A percentile compares a stretch with the other conserved stretches of the same genome.
phyloP scores from a whole-genome alignment of 2,797 vertebrate genomes.

The Lepilemur septentrionalis region DNA sequence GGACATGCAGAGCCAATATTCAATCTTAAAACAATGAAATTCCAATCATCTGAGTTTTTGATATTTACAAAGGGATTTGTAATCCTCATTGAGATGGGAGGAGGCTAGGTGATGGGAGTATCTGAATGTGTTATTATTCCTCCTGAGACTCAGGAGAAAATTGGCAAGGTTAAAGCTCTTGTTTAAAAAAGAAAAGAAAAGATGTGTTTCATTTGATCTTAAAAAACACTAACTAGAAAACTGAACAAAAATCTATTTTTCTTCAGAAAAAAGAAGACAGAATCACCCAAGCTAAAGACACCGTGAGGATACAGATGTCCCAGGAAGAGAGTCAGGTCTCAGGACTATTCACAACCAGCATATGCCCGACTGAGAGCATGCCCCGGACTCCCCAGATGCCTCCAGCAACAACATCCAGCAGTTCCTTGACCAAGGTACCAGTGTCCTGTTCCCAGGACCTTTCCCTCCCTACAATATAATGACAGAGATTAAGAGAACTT shows the following conservation, averaged over 20 bases:
- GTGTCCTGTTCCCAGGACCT: not conserved
- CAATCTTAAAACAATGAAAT: not conserved
- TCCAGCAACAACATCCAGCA: not conserved
- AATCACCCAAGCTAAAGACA: not conserved
- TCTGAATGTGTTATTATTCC: not conserved
- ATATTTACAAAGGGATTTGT: not conserved
- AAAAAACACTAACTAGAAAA: not conserved
- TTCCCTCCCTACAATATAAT: no score
- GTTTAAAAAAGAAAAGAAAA: not conserved
- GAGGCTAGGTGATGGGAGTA: not conserved
- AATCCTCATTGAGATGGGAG: not conserved
- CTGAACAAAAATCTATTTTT: not conserved
- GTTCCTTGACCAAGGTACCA: not conserved
- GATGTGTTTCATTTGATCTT: not conserved
- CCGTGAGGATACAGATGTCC: not conserved
- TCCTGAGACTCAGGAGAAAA: not conserved
- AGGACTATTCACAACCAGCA: no score
- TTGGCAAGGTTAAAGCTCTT: not conserved
- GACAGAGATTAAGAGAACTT: not conserved
- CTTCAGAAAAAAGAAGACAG: not conserved
- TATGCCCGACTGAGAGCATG: rapidly evolving
- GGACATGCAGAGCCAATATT: not conserved
- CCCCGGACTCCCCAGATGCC: not conserved
- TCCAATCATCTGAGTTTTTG: not conserved
- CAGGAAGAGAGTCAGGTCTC: not conserved